These are phyloP conservation scores for Ostrea denselamellosa DNA, from an alignment of 1,140 invertebrate genomes.

Conservation along the genomic window DNA sequence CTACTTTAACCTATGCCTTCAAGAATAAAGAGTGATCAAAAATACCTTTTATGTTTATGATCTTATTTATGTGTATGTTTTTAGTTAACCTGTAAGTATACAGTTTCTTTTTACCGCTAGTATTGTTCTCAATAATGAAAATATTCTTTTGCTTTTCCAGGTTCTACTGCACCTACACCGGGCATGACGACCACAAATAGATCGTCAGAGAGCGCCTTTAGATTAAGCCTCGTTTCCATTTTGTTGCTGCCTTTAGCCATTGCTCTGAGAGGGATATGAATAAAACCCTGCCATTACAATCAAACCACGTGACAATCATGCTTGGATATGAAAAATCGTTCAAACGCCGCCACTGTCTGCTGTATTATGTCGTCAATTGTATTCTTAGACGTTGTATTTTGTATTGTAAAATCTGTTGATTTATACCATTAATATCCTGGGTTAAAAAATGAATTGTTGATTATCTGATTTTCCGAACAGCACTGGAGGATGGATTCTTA, in stretches of 20 bases:
- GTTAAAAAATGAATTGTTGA: too few species aligned
- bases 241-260: background rate
- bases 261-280: background rate
- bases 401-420: background rate
- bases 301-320: background rate
- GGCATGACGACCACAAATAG: background rate
- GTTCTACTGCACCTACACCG: background rate
- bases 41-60: too few species aligned
- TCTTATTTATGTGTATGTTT: too few species aligned
- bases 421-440: background rate
- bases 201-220: background rate
- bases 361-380: background rate
- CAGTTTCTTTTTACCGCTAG: too few species aligned
- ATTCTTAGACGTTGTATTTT: background rate
- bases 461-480: too few species aligned
- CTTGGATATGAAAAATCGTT: background rate
- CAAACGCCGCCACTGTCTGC: background rate
- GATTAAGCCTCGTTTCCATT: slow-evolving; percentile 1
- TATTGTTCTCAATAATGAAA: too few species aligned
- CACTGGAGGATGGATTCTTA: too few species aligned
- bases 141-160: background rate
- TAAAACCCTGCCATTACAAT: background rate
- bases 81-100: too few species aligned
- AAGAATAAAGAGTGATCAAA: too few species aligned
- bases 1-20: too few species aligned